Conservation (phyloP, 2,888 invertebrate genomes). For the Tipula confusa region DNA sequence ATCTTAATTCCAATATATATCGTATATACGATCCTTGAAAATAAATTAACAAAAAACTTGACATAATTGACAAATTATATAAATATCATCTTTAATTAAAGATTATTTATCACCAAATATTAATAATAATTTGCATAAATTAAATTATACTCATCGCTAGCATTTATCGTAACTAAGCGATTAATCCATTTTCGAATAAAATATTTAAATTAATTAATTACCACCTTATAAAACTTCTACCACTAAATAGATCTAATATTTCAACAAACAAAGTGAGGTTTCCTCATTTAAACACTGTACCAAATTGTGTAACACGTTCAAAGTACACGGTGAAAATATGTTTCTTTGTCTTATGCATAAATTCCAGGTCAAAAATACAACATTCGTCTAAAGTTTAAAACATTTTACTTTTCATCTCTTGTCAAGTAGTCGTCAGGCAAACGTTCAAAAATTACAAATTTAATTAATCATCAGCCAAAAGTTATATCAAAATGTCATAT, state of each 20-base stretch:
- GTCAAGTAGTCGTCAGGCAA: background rate
- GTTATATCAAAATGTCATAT: constrained; percentile 9
- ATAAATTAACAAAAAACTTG: background rate
- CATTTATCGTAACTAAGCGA: background rate
- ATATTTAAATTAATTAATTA: background rate
- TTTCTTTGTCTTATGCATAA: too few species aligned
- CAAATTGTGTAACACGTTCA: too few species aligned
- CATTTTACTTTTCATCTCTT: constrained; percentile 3
- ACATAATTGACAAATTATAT: background rate
- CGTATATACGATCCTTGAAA: background rate
- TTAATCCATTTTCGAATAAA: background rate
- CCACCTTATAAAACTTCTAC: background rate
- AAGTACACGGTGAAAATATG: too few species aligned
- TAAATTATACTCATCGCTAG: background rate
- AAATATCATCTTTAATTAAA: background rate
- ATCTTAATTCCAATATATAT: background rate
- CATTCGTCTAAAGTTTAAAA: too few species aligned
- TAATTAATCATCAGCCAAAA: background rate
- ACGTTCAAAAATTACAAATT: background rate
- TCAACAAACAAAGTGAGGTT: background rate
- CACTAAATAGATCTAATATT: background rate
- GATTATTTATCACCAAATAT: background rate
- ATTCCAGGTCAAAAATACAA: too few species aligned
- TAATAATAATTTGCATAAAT: constrained; percentile 20
- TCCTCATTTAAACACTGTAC: too few species aligned